Evolutionary conservation across 2,888 invertebrate genomes (phyloP).

Genomic region (Yponomeuta plumbellus): DNA sequence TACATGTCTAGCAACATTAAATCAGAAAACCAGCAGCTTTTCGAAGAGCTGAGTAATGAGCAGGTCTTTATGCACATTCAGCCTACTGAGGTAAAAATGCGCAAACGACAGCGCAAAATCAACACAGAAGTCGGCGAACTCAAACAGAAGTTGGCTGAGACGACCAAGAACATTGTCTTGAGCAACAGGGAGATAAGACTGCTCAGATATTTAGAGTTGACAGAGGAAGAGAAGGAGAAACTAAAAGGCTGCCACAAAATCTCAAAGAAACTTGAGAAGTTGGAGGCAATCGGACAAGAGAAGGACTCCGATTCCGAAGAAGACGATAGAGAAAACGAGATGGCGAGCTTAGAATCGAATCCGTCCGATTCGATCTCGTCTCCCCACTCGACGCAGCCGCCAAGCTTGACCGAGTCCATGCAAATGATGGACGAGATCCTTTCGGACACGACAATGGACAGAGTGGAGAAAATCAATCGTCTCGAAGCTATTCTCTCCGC

Average conservation of each 20-base stretch:
- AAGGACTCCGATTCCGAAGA: constrained; percentile 85
- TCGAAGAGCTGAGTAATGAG: constrained; percentile 91
- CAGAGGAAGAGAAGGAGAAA: constrained; percentile 94
- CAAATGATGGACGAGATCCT: constrained; percentile 91
- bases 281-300: constrained; percentile 87
- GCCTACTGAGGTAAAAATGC: constrained; percentile 89
- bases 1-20: constrained; percentile 81
- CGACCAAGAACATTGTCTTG: constrained; percentile 90
- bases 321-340: constrained; percentile 84
- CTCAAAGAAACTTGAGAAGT: constrained; percentile 92
- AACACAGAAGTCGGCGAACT: constrained; percentile 94
- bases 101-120: constrained; percentile 92
- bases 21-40: constrained; percentile 82
- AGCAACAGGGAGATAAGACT: constrained; percentile 94
- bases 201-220: constrained; percentile 90
- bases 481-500: constrained; percentile 90
- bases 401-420: constrained; percentile 92
- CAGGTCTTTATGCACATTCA: constrained; percentile 91
- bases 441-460: constrained; percentile 88
- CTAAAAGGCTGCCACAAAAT: constrained; percentile 94
- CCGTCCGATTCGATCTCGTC: constrained; percentile 86
- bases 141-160: constrained; percentile 86
- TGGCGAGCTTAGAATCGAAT: constrained; percentile 87
- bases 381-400: constrained; percentile 86
- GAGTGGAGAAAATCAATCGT: constrained; percentile 89